Base-by-base conservation (phyloP, 2,797 vertebrate species). In the Lagodon rhomboides region DNA sequence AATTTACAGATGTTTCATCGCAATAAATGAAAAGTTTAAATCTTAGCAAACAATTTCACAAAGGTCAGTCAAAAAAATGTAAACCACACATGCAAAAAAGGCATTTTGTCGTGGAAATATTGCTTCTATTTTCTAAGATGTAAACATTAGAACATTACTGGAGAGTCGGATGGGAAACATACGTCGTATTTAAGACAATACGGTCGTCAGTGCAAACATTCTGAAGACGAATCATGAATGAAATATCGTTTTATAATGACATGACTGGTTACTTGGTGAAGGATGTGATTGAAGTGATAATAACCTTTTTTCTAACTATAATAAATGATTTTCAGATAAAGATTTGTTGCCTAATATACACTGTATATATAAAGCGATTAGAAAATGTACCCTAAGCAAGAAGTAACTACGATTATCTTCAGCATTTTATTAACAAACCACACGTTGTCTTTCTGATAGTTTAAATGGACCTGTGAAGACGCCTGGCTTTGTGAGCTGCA, bases 201-300 rank as follows among this genome's bases (percentile, higher is more conserved):
- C 23, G 89, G 90, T 83, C 77, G 80, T 90, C 84, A 92, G 93
- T 94, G 93, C 93, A 94, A 94, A 90, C 85, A 55, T 77, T 87
- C 71, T 73, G 12, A 23, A 83, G 41, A 83, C 8, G 30, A 61
- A 68, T 74, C 43, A 25, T 7, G 22, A 27, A 59, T 63, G 0
- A 54, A 66, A 58, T 20, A 62, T 1, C 8, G 41, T 16, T 64
- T 11, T 63, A 12, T 5, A 25, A 65, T 2, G 41, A 59, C 50
- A 49, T 16, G 22, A 66, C 22, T 47, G 27, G 5, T 41, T 34
- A 18, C 22, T 27, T 34, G 4, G n/a, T 18, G 5, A 23, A 58
- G 7, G 22, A 64, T 49, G 58, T 64, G 44, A 54, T 12, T 47
- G 22, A 72, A 59, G 44, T 15, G 46, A 46, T 2, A 7, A 66